Percentiles rank a stretch among this genome's conserved stretches.
Conservation (phyloP, 2,113 vertebrate genomes). For the Numenius arquata region DNA sequence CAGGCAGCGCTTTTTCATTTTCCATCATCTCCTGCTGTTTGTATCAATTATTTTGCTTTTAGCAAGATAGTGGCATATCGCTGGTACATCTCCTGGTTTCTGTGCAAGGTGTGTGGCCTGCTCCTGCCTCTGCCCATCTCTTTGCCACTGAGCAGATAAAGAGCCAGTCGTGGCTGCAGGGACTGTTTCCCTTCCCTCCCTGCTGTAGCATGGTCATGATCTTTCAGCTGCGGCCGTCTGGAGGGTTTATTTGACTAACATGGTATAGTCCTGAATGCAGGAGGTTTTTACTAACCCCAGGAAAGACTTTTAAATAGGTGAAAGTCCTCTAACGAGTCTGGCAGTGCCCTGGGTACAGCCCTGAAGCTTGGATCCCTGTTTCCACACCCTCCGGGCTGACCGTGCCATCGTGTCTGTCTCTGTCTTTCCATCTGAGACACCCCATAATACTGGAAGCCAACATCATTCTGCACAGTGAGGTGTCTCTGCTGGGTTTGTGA, state of each 20-base stretch:
- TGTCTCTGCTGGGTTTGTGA: background rate
- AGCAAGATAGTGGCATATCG: accelerated
- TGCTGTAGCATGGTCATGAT: accelerated
- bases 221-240: background rate
- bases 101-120: background rate
- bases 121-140: background rate
- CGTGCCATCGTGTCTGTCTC: accelerated
- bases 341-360: background rate
- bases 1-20: background rate
- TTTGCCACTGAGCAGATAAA: background rate
- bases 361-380: background rate
- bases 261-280: background rate
- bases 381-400: background rate
- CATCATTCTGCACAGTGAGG: accelerated
- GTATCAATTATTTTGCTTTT: background rate
- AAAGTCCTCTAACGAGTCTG: background rate
- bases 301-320: background rate
- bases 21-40: background rate
- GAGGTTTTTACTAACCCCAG: background rate
- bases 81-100: background rate
- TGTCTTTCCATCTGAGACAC: background rate
- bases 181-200: background rate
- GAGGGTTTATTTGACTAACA: background rate
- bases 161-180: background rate
- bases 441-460: accelerated